Percentiles rank a stretch among this genome's conserved stretches.
phyloP scores from a whole-genome alignment of 2,113 vertebrate genomes.

The Forbesichthys agassizii region DNA sequence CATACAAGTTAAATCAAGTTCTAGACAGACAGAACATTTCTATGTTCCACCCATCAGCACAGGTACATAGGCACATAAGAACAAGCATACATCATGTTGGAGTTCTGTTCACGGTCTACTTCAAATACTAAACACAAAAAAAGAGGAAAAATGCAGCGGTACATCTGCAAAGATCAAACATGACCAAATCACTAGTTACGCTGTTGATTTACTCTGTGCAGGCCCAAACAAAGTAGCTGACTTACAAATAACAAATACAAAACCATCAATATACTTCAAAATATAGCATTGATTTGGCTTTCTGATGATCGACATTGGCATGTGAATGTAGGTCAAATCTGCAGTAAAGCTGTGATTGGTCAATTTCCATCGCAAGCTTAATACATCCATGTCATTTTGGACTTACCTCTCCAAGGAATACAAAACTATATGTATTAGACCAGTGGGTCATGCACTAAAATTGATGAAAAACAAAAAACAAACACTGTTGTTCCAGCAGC shows the following conservation, averaged over 20 bases:
- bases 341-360: conserved; percentile 25
- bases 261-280: conserved; percentile 51
- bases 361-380: conserved; percentile 6
- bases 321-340: conserved; percentile 19
- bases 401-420: conserved; percentile 27
- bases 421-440: conserved; percentile 32
- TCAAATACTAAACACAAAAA: conserved; percentile 57
- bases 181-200: conserved; percentile 36
- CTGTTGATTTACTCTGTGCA: conserved; percentile 26
- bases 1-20: conserved; percentile 73
- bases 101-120: conserved; percentile 46
- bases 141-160: not conserved
- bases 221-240: conserved; percentile 27
- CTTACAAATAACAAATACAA: conserved; percentile 48
- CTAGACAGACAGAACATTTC: conserved; percentile 69
- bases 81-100: conserved; percentile 53
- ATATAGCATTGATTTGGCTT: conserved; percentile 28
- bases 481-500: conserved; percentile 47
- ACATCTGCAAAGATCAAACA: conserved; percentile 35
- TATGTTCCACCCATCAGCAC: conserved; percentile 58
- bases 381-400: conserved; percentile 15
- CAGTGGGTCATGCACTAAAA: conserved; percentile 46
- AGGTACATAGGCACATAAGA: conserved; percentile 72
- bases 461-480: conserved; percentile 31
- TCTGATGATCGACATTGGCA: conserved; percentile 21